A percentile compares a stretch with the other conserved stretches of the same genome.
Conservation (phyloP, 2,113 vertebrate genomes). For the Melanerpes aurifrons region DNA sequence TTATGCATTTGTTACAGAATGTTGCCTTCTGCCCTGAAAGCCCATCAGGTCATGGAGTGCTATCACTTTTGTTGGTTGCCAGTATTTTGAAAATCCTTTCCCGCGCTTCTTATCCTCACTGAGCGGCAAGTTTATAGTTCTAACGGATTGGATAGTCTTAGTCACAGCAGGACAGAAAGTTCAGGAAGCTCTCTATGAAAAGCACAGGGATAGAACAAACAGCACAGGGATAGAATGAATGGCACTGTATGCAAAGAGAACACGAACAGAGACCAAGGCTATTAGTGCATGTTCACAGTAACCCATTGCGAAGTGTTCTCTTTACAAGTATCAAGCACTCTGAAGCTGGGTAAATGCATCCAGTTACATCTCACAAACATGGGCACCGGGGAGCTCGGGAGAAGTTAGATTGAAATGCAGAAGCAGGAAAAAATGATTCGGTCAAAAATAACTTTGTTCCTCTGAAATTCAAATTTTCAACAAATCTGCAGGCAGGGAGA, state of each 20-base stretch:
- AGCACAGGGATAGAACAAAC: neutral
- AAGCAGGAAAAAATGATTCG: neutral
- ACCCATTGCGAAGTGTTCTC: neutral
- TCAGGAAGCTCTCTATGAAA: neutral
- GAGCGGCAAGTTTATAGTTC: neutral
- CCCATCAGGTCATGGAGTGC: neutral
- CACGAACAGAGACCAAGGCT: neutral
- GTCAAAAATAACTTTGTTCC: neutral
- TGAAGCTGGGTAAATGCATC: neutral
- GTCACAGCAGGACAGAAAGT: neutral
- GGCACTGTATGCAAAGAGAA: neutral
- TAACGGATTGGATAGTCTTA: neutral
- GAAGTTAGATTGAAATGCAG: neutral
- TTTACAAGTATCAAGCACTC: neutral
- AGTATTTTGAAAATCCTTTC: constrained; percentile 24
- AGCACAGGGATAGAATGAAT: neutral
- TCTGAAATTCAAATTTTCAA: neutral
- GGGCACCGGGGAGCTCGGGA: neutral
- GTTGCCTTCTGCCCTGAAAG: neutral
- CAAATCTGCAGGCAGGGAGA: neutral
- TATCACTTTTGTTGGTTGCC: neutral
- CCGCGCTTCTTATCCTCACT: neutral
- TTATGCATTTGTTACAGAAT: neutral
- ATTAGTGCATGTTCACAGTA: fast-evolving
- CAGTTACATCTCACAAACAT: neutral